Evolutionary conservation across 2,797 vertebrate genomes (phyloP).

Genomic region (Eulemur albifrons): DNA sequence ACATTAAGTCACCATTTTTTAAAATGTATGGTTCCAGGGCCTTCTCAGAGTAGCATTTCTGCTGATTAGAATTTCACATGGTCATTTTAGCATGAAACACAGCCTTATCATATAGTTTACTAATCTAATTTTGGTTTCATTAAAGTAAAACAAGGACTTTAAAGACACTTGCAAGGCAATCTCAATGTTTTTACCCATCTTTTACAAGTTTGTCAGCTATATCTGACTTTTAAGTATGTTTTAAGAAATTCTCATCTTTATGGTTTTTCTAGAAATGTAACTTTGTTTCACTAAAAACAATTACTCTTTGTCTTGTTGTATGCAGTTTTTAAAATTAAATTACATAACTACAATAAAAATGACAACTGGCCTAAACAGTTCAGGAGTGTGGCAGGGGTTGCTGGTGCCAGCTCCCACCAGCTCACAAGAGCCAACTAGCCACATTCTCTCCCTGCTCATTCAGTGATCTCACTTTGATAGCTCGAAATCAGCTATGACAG

Average conservation of each 20-base stretch:
- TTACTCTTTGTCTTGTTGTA: background rate
- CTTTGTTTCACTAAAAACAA: constrained; percentile 37
- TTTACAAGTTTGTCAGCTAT: background rate
- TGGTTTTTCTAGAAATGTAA: constrained; percentile 29
- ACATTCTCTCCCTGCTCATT: background rate
- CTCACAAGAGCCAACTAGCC: background rate
- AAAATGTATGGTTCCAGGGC: background rate
- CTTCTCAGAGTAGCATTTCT: background rate
- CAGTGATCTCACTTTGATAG: background rate
- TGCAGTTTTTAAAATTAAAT: background rate
- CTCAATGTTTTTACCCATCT: background rate
- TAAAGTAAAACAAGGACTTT: constrained; percentile 17
- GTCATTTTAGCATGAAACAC: background rate
- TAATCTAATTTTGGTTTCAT: constrained; percentile 14
- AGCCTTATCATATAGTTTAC: background rate
- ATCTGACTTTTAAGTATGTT: constrained; percentile 23
- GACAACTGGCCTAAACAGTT: background rate
- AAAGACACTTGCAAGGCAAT: background rate
- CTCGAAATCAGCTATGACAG: background rate
- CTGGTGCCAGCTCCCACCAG: background rate
- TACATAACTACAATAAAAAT: background rate
- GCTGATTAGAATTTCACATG: background rate
- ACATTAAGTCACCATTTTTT: background rate
- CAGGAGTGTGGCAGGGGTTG: background rate
- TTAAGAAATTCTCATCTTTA: constrained; percentile 13